Evolutionary conservation across 1,140 invertebrate species (phyloP), one percentile per base, ranked within the genome.

Genomic region (Bicyclus anynana): DNA sequence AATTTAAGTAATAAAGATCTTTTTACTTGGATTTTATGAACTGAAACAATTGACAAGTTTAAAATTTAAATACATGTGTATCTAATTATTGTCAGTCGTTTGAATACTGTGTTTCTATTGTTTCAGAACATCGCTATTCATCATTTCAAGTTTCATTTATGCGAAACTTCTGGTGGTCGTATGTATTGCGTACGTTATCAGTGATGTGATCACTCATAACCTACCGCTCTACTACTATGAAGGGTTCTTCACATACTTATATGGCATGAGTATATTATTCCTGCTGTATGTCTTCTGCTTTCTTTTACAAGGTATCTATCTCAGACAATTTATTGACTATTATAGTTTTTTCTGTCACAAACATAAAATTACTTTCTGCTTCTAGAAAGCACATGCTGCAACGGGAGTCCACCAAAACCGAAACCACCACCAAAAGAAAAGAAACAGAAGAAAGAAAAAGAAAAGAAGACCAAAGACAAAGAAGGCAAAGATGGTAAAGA

Each of bases 191-290:
- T 97, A 96, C 83, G 95, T 97, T 65, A 95, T 97, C 77, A 96
- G 96, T 72, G 96, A 98, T 91, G 95, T 97, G 70, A 95, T 97
- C 69, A 97, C 96, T 52, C 94, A 97, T 86, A 95, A 95, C 84
- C 91, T 97, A 58, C 96, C 97, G 48, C 92, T 97, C 26, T 92
- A 93, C 82, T 97, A 96, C 89, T 97, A 97, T 91, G 96, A 99
- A 93, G 96, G 95, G 57, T 98, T 99, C 91, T 99, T 98, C 91
- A 97, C 98, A 40, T 99, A 98, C 89, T 92, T 99, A 40, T 99
- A 99, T 89, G 95, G 95, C 65, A 93, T 95, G 87, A 98, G 97
- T 89, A 97, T 99, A 78, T 89, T 98, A 60, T 99, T 99, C 91
- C 92, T 99, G 67, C 90, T 98, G 65, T 99, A 99, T 89, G 96